Evolutionary conservation across 2,113 vertebrate species (phyloP).

Genomic region (Chroicocephalus ridibundus): DNA sequence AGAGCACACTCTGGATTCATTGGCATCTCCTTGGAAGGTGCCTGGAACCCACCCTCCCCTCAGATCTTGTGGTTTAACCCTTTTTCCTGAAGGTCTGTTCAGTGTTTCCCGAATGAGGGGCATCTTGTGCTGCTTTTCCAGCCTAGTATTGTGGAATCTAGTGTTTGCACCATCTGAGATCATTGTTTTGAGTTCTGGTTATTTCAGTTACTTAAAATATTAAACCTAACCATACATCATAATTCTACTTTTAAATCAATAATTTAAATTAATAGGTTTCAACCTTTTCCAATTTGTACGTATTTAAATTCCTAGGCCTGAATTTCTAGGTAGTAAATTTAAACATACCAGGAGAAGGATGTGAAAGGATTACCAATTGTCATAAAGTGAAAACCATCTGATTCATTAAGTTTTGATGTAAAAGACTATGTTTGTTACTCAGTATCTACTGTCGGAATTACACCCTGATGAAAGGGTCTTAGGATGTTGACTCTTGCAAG

Average conservation of each 20-base stretch:
- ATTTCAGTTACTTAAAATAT: not conserved
- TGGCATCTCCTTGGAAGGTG: not conserved
- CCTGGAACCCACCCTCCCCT: not conserved
- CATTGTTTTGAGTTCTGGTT: not conserved
- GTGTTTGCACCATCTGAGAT: not conserved
- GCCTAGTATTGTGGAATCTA: not conserved
- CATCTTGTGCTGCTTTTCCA: not conserved
- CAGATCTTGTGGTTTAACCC: not conserved
- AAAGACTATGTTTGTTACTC: not conserved
- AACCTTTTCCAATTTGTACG: not conserved
- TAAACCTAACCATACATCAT: not conserved
- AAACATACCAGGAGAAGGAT: not conserved
- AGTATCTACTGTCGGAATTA: not conserved
- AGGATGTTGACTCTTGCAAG: not conserved
- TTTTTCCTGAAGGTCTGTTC: not conserved
- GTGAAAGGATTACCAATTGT: not conserved
- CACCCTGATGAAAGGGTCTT: not conserved
- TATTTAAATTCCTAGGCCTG: not conserved
- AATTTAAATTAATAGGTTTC: not conserved
- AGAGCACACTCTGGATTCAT: not conserved
- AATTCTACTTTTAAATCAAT: not conserved
- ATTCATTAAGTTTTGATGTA: not conserved
- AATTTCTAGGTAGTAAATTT: not conserved
- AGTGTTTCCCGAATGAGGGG: rapidly evolving
- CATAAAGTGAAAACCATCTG: not conserved